phyloP scores from a whole-genome alignment of 1,140 invertebrate genomes.

The Neodiprion pinetum region DNA sequence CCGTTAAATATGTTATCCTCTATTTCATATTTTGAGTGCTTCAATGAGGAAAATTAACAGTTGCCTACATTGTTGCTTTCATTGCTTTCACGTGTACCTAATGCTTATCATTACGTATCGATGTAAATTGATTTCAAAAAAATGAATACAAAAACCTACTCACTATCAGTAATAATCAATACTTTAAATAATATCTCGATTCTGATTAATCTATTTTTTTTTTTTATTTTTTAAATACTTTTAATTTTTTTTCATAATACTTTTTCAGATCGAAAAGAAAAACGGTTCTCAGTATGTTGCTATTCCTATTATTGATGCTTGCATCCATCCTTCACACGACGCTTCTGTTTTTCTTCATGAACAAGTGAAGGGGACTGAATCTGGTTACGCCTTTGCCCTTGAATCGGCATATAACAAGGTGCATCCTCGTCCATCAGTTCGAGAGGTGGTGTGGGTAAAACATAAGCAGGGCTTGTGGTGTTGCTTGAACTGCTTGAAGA shows the following conservation, averaged over 20 bases:
- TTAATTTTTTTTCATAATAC: background rate
- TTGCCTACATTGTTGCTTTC: no score
- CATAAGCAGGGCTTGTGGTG: conserved; percentile 48
- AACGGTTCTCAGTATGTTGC: background rate
- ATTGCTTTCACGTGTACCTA: no score
- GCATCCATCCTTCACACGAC: conserved; percentile 60
- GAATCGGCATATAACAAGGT: conserved; percentile 81
- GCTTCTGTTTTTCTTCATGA: conserved; percentile 62
- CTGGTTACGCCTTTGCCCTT: conserved; percentile 72
- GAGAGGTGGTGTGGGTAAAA: conserved; percentile 47
- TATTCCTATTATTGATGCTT: conserved; percentile 54
- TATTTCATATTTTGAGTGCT: no score
- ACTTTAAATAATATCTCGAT: background rate
- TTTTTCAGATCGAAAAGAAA: background rate
- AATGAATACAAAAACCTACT: background rate
- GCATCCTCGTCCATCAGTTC: conserved; percentile 62
- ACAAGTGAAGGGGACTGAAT: conserved; percentile 52
- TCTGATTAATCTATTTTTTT: background rate
- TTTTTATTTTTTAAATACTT: background rate
- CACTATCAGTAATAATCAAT: background rate
- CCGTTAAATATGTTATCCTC: no score
- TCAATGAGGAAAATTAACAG: no score
- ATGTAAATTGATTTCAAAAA: background rate
- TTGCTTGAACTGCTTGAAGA: conserved; percentile 54
- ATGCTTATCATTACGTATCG: no score